phyloP scores from a whole-genome alignment of 2,113 vertebrate genomes.

The Peromyscus californicus region DNA sequence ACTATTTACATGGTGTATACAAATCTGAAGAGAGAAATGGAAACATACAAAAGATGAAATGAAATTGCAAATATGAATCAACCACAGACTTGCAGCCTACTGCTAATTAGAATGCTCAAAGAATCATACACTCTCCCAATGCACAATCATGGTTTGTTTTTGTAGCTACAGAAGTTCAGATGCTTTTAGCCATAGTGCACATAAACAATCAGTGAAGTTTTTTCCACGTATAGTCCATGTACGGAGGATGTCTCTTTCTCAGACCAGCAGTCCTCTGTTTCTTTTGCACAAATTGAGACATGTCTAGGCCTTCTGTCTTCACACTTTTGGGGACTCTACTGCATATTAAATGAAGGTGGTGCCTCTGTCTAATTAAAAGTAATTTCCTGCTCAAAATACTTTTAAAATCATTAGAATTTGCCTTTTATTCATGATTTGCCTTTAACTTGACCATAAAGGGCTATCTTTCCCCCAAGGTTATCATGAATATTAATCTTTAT shows the following conservation, averaged over 20 bases:
- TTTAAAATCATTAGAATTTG: not conserved
- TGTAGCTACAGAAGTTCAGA: constrained; percentile 35
- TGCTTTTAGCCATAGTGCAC: not conserved
- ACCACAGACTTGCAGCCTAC: constrained; percentile 73
- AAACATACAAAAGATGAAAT: constrained; percentile 75
- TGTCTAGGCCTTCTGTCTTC: not conserved
- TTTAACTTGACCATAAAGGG: not conserved
- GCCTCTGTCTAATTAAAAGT: not conserved
- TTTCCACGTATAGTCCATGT: not conserved
- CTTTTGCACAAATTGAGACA: not conserved
- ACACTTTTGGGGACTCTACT: not conserved
- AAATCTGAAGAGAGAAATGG: constrained; percentile 75
- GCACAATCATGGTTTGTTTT: constrained; percentile 1
- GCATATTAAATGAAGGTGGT: not conserved
- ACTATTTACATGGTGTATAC: constrained; percentile 75
- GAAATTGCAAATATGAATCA: constrained; percentile 75
- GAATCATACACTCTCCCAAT: not conserved
- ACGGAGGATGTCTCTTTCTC: not conserved
- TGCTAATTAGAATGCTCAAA: constrained; percentile 65
- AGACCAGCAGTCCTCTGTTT: not conserved
- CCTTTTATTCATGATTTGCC: not conserved
- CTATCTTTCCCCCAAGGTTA: constrained; percentile 19
- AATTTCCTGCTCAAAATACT: constrained; percentile 38
- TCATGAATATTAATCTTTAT: constrained; percentile 23
- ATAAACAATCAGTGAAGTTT: constrained; percentile 57